A percentile compares a stretch with the other conserved stretches of the same genome.
Conservation (phyloP, 1,140 invertebrate species). For the Saxidomus purpurata region DNA sequence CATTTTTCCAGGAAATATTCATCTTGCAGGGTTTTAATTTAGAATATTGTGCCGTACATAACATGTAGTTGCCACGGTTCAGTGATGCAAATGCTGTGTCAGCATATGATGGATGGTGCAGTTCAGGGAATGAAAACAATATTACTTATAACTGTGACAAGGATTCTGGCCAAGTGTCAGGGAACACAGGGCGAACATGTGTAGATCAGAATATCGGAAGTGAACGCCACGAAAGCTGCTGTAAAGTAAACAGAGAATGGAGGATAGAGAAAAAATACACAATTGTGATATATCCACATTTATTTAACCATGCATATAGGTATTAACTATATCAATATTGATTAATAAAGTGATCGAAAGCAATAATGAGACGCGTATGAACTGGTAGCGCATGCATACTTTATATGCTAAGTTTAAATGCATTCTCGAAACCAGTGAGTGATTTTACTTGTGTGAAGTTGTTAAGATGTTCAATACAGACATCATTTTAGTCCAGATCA, state of each 20-base stretch:
- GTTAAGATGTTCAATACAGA: conserved; percentile 3
- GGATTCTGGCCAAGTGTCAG: too few relatives aligned
- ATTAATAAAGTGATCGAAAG: conserved; percentile 7
- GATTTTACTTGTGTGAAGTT: not conserved
- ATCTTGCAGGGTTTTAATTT: not conserved
- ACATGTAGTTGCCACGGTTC: not conserved
- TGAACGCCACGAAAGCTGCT: not conserved
- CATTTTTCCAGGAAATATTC: not conserved
- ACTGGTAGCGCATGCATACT: not conserved
- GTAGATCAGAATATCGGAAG: not conserved
- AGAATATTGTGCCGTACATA: not conserved
- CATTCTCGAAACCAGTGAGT: not conserved
- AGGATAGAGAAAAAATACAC: not conserved
- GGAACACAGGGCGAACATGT: too few relatives aligned
- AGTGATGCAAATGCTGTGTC: not conserved
- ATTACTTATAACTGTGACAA: too few relatives aligned
- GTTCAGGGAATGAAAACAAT: too few relatives aligned
- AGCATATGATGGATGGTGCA: too few relatives aligned
- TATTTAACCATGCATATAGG: conserved; percentile 25
- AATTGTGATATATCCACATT: conserved; percentile 28
- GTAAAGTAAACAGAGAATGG: not conserved
- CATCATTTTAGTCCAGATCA: not conserved
- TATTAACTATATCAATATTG: conserved; percentile 13
- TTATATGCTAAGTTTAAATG: not conserved
- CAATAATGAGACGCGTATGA: not conserved